phyloP scores from a whole-genome alignment of 2,888 invertebrate species.

The Dermolepida albohirtum region DNA sequence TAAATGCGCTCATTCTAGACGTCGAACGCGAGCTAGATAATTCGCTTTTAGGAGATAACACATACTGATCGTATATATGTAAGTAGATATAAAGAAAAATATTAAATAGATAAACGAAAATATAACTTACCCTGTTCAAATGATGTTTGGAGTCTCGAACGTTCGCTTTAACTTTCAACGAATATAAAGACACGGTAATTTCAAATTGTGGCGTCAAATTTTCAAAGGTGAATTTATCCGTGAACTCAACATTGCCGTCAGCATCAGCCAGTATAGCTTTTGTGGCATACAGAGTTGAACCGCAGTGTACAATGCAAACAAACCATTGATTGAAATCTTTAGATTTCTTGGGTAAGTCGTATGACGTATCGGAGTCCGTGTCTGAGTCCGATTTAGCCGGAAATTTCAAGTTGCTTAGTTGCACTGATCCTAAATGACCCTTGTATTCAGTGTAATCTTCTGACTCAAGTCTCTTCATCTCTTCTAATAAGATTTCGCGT shows the following conservation, averaged over 20 bases:
- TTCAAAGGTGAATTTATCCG: constrained; percentile 56
- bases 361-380: constrained; percentile 9
- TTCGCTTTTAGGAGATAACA: too few species aligned
- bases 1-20: too few species aligned
- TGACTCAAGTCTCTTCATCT: constrained; percentile 46
- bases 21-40: too few species aligned
- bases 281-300: constrained; percentile 56
- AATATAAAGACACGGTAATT: constrained; percentile 65
- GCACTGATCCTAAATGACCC: constrained; percentile 44
- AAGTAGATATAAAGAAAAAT: constrained; percentile 7
- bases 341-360: background rate
- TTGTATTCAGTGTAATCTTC: constrained; percentile 34
- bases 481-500: constrained; percentile 48
- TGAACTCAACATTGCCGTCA: constrained; percentile 54
- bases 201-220: constrained; percentile 60
- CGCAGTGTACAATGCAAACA: constrained; percentile 56
- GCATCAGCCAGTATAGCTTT: constrained; percentile 51
- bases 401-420: constrained; percentile 45
- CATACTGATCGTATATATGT: too few species aligned
- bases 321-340: constrained; percentile 57
- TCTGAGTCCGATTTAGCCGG: constrained; percentile 41
- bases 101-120: too few species aligned
- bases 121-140: constrained; percentile 51
- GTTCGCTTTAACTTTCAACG: constrained; percentile 63
- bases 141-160: constrained; percentile 56